Percentiles rank a stretch among this genome's conserved stretches.
These are phyloP conservation scores for Percopsis transmontana DNA, from an alignment of 2,113 vertebrate species.

Conservation along the genomic window DNA sequence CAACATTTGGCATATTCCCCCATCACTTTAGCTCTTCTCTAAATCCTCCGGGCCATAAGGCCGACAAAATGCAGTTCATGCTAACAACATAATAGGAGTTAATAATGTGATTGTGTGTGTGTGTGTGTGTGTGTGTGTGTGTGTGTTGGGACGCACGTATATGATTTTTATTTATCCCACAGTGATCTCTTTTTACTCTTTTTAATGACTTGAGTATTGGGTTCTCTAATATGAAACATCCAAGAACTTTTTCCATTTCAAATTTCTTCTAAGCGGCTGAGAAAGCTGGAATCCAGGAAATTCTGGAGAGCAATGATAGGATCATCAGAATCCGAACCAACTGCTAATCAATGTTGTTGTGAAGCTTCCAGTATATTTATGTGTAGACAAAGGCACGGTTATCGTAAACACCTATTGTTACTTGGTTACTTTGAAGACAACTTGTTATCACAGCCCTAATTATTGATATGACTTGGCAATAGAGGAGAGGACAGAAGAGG, in stretches of 20 bases:
- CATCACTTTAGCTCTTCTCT: slow-evolving; percentile 63
- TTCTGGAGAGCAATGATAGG: slow-evolving; percentile 40
- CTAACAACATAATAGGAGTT: slow-evolving; percentile 66
- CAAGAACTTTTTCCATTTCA: slow-evolving; percentile 60
- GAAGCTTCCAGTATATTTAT: slow-evolving; percentile 56
- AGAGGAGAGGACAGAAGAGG: neutral
- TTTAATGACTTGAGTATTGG: neutral
- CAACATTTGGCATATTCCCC: slow-evolving; percentile 59
- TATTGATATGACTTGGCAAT: slow-evolving; percentile 44
- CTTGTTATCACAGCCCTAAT: slow-evolving; percentile 56
- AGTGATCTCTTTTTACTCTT: neutral
- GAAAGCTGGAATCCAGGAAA: slow-evolving; percentile 43
- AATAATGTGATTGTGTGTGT: slow-evolving; percentile 29
- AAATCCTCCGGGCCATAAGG: slow-evolving; percentile 50
- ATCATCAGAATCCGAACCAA: slow-evolving; percentile 38
- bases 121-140: slow-evolving; percentile 6
- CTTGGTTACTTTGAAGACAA: slow-evolving; percentile 13
- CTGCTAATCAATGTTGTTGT: slow-evolving; percentile 59
- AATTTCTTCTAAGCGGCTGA: slow-evolving; percentile 35
- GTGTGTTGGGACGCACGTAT: neutral
- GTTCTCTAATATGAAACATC: slow-evolving; percentile 55
- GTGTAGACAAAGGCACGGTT: slow-evolving; percentile 53
- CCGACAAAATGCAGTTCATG: slow-evolving; percentile 58
- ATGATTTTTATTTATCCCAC: neutral
- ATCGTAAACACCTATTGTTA: slow-evolving; percentile 53